These are phyloP conservation scores for Notothenia rossii DNA, from an alignment of 2,113 vertebrate genomes.

Conservation along the genomic window DNA sequence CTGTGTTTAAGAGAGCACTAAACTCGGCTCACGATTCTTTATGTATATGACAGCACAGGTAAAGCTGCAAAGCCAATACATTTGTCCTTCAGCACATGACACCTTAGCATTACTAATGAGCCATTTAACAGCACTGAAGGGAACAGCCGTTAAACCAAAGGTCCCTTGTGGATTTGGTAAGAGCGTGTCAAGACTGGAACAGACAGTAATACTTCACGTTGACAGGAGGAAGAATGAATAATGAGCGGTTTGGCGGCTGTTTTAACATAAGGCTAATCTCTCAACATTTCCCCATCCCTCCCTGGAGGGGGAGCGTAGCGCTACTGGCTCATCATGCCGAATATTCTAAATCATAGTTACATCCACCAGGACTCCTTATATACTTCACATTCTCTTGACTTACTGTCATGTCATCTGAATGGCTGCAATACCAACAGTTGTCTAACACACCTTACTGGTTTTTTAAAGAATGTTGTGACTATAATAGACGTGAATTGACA, in stretches of 20 bases:
- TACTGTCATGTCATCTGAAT: background rate
- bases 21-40: slow-evolving; percentile 40
- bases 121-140: slow-evolving; percentile 72
- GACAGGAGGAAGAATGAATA: slow-evolving; percentile 79
- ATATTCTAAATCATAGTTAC: slow-evolving; percentile 51
- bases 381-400: slow-evolving; percentile 12
- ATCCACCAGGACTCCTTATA: slow-evolving; percentile 27
- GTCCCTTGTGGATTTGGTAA: slow-evolving; percentile 70
- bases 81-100: slow-evolving; percentile 75
- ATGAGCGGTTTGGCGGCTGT: slow-evolving; percentile 60
- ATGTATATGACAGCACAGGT: slow-evolving; percentile 60
- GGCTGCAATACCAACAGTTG: slow-evolving; percentile 1
- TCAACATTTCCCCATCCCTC: slow-evolving; percentile 47
- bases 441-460: background rate
- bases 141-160: slow-evolving; percentile 69
- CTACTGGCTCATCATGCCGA: slow-evolving; percentile 11
- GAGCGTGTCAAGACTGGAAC: slow-evolving; percentile 64
- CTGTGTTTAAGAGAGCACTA: slow-evolving; percentile 19
- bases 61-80: slow-evolving; percentile 68
- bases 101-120: slow-evolving; percentile 76
- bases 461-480: background rate
- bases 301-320: slow-evolving; percentile 12
- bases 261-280: slow-evolving; percentile 68
- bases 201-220: slow-evolving; percentile 77
- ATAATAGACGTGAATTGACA: slow-evolving; percentile 10